Base-by-base conservation (phyloP, 2,113 vertebrate genomes). In the Nansenia antarctica region DNA sequence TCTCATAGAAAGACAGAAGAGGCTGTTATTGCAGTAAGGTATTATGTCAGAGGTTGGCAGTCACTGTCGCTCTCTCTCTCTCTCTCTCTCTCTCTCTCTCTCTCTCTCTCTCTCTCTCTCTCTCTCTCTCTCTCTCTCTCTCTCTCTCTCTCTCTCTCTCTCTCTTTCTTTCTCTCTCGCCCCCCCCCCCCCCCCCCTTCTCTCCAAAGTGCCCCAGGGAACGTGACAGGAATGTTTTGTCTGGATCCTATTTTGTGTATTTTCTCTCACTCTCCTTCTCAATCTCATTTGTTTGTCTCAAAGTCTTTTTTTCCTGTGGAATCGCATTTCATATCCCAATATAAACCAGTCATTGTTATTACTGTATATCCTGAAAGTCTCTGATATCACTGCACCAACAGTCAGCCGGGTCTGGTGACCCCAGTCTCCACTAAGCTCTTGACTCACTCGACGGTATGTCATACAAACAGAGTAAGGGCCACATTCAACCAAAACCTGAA, bases 171-270 rank as follows among this genome's bases (percentile, higher is more conserved):
- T n/a, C n/a, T n/a, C n/a, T n/a, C n/a, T n/a, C n/a, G n/a, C n/a
- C n/a, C n/a, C n/a, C n/a, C n/a, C n/a, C n/a, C n/a, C n/a, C n/a
- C n/a, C n/a, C n/a, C n/a, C n/a, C n/a, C n/a, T 37, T 9, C 35
- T 37, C 35, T 37, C 26, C 53, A 9, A 55, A 55, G 9, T 22
- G 26, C 26, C 11, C 26, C 53, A 55, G 53, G 24, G 20, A 70
- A 22, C 54, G 53, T 15, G 42, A 66, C 39, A 57, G 62, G 70
- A 73, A 69, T 74, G 71, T 74, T 74, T 70, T 58, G 35, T 52
- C 35, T 57, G 69, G 76, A 66, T 73, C 26, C 60, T 62, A 65
- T 70, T 24, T 27, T 55, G 53, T 11, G 12, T 73, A 66, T 74
- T 61, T 42, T 6, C 2, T 3, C 53, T 24, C 53, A 26, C 20